Percentiles rank a stretch among this genome's conserved stretches.
Conservation (phyloP, 2,888 invertebrate genomes). For the Latrodectus hesperus region DNA sequence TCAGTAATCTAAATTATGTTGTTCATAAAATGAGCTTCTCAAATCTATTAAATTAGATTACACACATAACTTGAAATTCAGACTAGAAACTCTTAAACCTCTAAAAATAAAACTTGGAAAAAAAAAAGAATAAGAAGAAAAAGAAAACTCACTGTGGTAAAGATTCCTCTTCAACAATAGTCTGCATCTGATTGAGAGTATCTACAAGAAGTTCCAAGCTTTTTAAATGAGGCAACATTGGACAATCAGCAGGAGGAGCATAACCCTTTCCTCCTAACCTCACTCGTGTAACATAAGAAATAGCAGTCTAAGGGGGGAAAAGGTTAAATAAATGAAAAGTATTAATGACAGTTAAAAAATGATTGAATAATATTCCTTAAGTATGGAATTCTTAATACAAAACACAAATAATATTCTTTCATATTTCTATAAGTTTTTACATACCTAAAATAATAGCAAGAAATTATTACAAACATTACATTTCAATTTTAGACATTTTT, state of each 20-base stretch:
- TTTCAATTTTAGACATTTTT: too few relatives aligned
- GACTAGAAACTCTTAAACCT: too few relatives aligned
- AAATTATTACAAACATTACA: too few relatives aligned
- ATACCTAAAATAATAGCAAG: too few relatives aligned
- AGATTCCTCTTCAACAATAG: slow-evolving; percentile 74
- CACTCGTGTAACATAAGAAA: slow-evolving; percentile 74
- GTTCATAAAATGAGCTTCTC: too few relatives aligned
- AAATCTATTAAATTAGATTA: too few relatives aligned
- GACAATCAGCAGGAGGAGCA: slow-evolving; percentile 72
- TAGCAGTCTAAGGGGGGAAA: slow-evolving; percentile 68
- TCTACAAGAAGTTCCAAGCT: slow-evolving; percentile 74
- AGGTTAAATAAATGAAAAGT: not conserved
- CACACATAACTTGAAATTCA: too few relatives aligned
- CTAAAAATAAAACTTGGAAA: too few relatives aligned
- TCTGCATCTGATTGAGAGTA: slow-evolving; percentile 74
- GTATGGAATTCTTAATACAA: not conserved
- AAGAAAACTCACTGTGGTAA: slow-evolving; percentile 61
- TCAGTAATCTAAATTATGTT: too few relatives aligned
- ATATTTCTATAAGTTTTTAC: too few relatives aligned
- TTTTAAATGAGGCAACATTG: slow-evolving; percentile 73
- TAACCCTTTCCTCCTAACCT: slow-evolving; percentile 75
- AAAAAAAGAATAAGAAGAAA: too few relatives aligned
- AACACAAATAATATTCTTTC: not conserved
- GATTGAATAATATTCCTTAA: not conserved
- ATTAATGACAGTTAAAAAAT: not conserved